These are phyloP conservation scores for Cryptophagus acutangulus DNA, from an alignment of 2,888 invertebrate species.

Conservation along the genomic window DNA sequence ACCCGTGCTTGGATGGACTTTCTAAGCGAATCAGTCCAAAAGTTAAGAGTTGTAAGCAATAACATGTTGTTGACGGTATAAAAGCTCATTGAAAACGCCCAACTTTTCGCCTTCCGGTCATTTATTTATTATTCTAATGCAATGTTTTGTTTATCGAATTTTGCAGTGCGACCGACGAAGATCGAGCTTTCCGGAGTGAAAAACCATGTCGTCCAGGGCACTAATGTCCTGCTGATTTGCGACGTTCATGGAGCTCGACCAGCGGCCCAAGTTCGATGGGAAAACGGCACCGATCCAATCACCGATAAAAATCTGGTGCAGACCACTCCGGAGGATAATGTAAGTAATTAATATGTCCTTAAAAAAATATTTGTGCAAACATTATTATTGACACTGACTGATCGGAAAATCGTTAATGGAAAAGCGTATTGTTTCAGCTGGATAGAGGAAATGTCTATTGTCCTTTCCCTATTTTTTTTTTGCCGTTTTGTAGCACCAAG, in stretches of 20 bases:
- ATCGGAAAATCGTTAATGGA: too few relatives aligned
- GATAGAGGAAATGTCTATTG: too few relatives aligned
- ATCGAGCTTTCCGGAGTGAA: conserved; percentile 72
- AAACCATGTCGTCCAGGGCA: conserved; percentile 75
- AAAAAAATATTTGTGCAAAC: too few relatives aligned
- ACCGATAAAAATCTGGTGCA: conserved; percentile 31
- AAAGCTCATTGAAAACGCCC: too few relatives aligned
- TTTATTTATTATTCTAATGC: too few relatives aligned
- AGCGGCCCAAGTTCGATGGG: conserved; percentile 79
- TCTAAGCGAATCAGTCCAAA: conserved; percentile 19
- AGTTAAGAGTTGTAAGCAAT: conserved; percentile 1
- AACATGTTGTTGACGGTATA: conserved; percentile 1
- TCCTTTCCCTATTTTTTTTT: too few relatives aligned
- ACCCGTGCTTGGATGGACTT: conserved; percentile 18
- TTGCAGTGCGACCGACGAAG: conserved; percentile 74
- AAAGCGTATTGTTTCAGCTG: too few relatives aligned
- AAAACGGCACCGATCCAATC: conserved; percentile 62
- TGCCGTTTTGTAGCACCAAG: too few relatives aligned
- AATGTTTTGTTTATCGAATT: conserved; percentile 3
- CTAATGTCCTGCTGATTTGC: conserved; percentile 73
- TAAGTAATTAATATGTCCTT: conserved; percentile 28
- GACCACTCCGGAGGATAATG: conserved; percentile 27
- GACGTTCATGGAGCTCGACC: conserved; percentile 76
- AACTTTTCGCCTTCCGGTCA: too few relatives aligned
- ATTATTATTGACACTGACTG: too few relatives aligned